Evolutionary conservation across 1,140 invertebrate species (phyloP).

Genomic region (Mercenaria mercenaria): DNA sequence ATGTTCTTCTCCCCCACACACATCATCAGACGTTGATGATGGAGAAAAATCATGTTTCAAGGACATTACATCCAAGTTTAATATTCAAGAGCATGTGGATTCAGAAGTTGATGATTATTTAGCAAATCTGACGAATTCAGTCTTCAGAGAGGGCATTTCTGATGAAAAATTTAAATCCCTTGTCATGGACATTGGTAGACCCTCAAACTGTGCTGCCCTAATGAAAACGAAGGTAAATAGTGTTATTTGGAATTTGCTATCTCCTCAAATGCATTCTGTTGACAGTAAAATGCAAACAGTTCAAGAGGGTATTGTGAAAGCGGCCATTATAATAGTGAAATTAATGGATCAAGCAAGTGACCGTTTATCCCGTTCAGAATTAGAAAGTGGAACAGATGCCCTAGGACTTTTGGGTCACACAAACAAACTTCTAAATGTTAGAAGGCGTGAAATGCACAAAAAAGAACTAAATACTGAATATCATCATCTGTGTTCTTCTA

Average conservation of each 20-base stretch:
- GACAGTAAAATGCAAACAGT: too few species aligned
- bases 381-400: too few species aligned
- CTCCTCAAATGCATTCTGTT: not conserved
- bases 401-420: not conserved
- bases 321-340: not conserved
- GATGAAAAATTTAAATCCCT: not conserved
- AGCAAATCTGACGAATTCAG: too few species aligned
- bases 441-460: not conserved
- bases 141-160: not conserved
- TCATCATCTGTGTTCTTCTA: not conserved
- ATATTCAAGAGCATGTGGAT: too few species aligned
- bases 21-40: too few species aligned
- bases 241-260: not conserved
- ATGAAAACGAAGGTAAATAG: not conserved
- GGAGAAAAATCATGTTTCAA: too few species aligned
- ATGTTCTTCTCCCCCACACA: too few species aligned
- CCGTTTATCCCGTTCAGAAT: too few species aligned
- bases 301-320: not conserved
- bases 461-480: not conserved
- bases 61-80: too few species aligned
- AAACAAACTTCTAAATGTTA: not conserved
- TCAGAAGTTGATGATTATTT: too few species aligned
- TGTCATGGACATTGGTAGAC: slow-evolving; percentile 16
- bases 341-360: too few species aligned
- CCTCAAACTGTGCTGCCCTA: not conserved